Evolutionary conservation across 2,113 vertebrate genomes (phyloP), one percentile per base, ranked within the genome.

Genomic region (Xiphophorus maculatus): DNA sequence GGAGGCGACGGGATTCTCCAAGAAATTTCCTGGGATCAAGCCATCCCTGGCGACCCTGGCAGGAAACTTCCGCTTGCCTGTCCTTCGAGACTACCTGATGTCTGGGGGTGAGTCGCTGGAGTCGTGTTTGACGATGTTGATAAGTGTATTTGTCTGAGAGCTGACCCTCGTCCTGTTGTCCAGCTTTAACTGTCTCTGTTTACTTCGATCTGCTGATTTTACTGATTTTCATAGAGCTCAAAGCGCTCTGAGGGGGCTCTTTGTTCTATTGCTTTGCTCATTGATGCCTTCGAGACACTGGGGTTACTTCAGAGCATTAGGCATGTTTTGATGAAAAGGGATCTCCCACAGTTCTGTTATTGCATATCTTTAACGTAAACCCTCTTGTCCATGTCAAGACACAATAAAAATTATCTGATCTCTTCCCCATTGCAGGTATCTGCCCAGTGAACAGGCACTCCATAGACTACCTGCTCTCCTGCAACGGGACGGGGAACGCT

Each of bases 71-170:
- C 94, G 97, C 61, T 74, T 99, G 83, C 98, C 98, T 0, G 86
- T 99, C 65, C 86, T 99, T 30, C 94, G 98, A 75, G 98, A 99
- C 72, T 99, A 99, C 90, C 89, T 99, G 82, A 99, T 99, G 98
- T 97, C 96, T 78, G 98, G 98, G 79, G 97, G 98, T 99, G 84
- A 96, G 42, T 14, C 35, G 30, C 17, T 9, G n/a, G 37, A 48
- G 51, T 29, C 51, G 54, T 29, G 42, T 63, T 66, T 65, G 72
- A 85, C 87, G 37, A 78, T 28, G 61, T 2, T 33, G 66, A 74
- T 78, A 67, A 29, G 42, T 63, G 35, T 76, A 63, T 82, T 62
- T 65, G 33, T 71, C 9, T 15, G 32, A 19, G 69, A 72, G 58
- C 65, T 62, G 90, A 92, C 83, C 90, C 93, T 93, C 94, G 89